Evolutionary conservation across 2,888 invertebrate genomes (phyloP).

Genomic region (Odontocerum albicorne): DNA sequence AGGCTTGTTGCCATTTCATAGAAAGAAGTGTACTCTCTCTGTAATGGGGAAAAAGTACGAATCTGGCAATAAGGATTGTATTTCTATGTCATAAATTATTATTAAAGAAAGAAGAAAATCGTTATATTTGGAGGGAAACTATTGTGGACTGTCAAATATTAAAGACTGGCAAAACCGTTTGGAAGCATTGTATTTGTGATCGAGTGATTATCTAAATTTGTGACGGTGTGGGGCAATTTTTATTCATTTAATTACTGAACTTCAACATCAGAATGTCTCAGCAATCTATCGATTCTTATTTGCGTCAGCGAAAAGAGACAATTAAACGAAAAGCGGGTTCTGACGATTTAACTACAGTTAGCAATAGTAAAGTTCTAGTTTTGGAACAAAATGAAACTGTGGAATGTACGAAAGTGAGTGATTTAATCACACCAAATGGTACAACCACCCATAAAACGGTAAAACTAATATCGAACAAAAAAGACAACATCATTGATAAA

Average conservation of each 20-base stretch:
- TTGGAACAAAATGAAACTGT: slow-evolving; percentile 39
- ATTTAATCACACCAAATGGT: slow-evolving; percentile 15
- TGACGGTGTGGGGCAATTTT: neutral
- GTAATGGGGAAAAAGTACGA: too few species aligned
- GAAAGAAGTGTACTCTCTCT: too few species aligned
- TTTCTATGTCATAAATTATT: too few species aligned
- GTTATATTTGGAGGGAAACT: slow-evolving; percentile 31
- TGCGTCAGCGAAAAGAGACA: slow-evolving; percentile 67
- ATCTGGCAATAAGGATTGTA: too few species aligned
- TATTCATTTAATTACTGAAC: neutral
- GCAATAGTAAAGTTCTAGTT: slow-evolving; percentile 57
- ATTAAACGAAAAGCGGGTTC: slow-evolving; percentile 58
- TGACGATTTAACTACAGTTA: slow-evolving; percentile 61
- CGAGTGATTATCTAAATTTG: neutral
- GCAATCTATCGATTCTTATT: slow-evolving; percentile 74
- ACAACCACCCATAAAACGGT: slow-evolving; percentile 16
- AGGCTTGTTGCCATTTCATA: too few species aligned
- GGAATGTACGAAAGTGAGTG: neutral
- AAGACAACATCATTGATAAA: slow-evolving; percentile 37
- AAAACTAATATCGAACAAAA: slow-evolving; percentile 29
- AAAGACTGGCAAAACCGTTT: neutral
- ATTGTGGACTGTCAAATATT: slow-evolving; percentile 4
- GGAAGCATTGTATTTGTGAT: slow-evolving; percentile 3
- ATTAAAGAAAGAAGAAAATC: too few species aligned
- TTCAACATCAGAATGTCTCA: slow-evolving; percentile 66